Evolutionary conservation across 1,140 invertebrate genomes (phyloP).

Genomic region (Calycopis cecrops): DNA sequence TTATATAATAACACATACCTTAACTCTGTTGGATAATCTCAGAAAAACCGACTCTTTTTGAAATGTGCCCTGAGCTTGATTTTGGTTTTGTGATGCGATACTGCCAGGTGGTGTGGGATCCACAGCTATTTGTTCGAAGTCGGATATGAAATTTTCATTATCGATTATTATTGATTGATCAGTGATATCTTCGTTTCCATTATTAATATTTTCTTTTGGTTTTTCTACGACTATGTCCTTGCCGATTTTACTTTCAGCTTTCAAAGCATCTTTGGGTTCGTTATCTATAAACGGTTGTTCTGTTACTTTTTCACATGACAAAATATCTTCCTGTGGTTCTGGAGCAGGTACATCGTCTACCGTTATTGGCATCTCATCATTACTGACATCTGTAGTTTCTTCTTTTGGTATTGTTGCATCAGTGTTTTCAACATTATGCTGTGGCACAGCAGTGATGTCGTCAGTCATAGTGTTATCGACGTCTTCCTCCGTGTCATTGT

Average conservation of each 20-base stretch:
- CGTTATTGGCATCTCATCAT: slow-evolving; percentile 34
- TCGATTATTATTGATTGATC: slow-evolving; percentile 57
- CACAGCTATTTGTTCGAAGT: slow-evolving; percentile 64
- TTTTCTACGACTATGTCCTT: slow-evolving; percentile 49
- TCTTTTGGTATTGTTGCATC: slow-evolving; percentile 45
- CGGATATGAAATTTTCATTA: slow-evolving; percentile 66
- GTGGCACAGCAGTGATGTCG: slow-evolving; percentile 40
- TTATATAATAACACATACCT: slow-evolving; percentile 75
- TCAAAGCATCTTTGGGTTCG: slow-evolving; percentile 46
- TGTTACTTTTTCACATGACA: slow-evolving; percentile 33
- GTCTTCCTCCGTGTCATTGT: slow-evolving; percentile 42
- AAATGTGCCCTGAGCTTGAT: slow-evolving; percentile 66
- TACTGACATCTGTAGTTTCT: slow-evolving; percentile 37
- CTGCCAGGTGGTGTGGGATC: slow-evolving; percentile 54
- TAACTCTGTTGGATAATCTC: slow-evolving; percentile 95
- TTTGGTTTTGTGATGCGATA: slow-evolving; percentile 50
- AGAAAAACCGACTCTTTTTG: slow-evolving; percentile 97
- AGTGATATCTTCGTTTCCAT: slow-evolving; percentile 48
- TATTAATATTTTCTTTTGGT: slow-evolving; percentile 39
- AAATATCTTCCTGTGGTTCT: slow-evolving; percentile 37
- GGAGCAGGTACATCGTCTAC: slow-evolving; percentile 31
- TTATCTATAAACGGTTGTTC: slow-evolving; percentile 34
- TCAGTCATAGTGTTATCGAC: slow-evolving; percentile 41
- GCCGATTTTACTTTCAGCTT: slow-evolving; percentile 45
- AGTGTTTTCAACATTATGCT: slow-evolving; percentile 38